Evolutionary conservation across 2,797 vertebrate genomes (phyloP).

Genomic region (Typhlichthys eigenmanni): DNA sequence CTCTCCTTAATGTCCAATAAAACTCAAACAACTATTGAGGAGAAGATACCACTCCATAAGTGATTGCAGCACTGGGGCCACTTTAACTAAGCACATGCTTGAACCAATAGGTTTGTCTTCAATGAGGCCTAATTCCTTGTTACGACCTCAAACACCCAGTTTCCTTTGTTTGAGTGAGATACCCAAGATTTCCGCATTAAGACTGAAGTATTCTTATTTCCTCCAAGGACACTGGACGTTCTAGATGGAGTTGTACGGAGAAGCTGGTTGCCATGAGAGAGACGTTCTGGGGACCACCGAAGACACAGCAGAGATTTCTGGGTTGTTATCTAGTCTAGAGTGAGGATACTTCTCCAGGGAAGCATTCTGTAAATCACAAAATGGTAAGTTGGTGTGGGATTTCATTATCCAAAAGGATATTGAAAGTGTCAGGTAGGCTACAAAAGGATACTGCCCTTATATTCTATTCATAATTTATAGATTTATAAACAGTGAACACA

Average conservation of each 20-base stretch:
- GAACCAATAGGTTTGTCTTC: not conserved
- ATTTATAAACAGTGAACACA: not conserved
- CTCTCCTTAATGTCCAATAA: slow-evolving; percentile 30
- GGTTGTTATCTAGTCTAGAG: slow-evolving; percentile 19
- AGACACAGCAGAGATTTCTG: slow-evolving; percentile 10
- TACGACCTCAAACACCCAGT: not conserved
- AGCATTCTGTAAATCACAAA: slow-evolving; percentile 39
- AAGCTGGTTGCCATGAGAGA: slow-evolving; percentile 23
- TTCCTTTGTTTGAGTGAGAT: not conserved
- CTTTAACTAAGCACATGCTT: not conserved
- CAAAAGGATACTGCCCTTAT: not conserved
- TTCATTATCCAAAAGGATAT: slow-evolving; percentile 14
- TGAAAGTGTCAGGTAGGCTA: not conserved
- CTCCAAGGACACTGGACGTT: slow-evolving; percentile 5
- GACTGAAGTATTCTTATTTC: not conserved
- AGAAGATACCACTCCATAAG: not conserved
- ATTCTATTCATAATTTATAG: not conserved
- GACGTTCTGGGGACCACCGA: slow-evolving; percentile 21
- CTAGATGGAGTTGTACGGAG: slow-evolving; percentile 19
- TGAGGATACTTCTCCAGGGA: slow-evolving; percentile 51
- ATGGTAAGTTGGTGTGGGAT: slow-evolving; percentile 29
- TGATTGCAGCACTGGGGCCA: not conserved
- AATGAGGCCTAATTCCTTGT: not conserved
- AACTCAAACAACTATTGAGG: slow-evolving; percentile 1
- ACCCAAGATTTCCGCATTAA: not conserved